Percentiles rank a stretch among this genome's conserved stretches.
phyloP scores from a whole-genome alignment of 2,888 invertebrate species.

The Pimpla rufipes region DNA sequence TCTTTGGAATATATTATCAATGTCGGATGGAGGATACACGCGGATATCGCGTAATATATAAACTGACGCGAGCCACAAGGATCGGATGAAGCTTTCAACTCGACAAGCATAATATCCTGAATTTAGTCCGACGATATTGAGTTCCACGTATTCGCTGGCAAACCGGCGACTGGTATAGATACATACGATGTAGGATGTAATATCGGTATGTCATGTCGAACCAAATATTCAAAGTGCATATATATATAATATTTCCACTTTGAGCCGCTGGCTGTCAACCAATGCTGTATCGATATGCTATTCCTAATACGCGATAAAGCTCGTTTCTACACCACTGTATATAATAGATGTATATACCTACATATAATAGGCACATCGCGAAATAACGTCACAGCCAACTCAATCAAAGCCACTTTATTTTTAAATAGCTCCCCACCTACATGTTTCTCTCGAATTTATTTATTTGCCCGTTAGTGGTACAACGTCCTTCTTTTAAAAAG shows the following conservation, averaged over 20 bases:
- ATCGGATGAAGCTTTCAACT: slow-evolving; percentile 37
- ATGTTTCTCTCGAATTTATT: no score
- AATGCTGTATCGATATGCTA: slow-evolving; percentile 7
- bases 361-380: slow-evolving; percentile 18
- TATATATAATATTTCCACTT: slow-evolving; percentile 51
- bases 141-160: slow-evolving; percentile 6
- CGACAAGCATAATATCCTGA: slow-evolving; percentile 47
- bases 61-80: slow-evolving; percentile 30
- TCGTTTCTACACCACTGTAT: not conserved
- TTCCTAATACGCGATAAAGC: not conserved
- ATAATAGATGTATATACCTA: not conserved
- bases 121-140: slow-evolving; percentile 32
- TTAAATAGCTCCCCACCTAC: no score
- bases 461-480: no score
- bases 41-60: not conserved
- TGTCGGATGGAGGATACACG: no score
- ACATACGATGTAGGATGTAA: slow-evolving; percentile 1
- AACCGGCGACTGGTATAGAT: not conserved
- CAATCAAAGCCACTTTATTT: no score
- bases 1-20: no score
- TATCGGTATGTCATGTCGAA: slow-evolving; percentile 36
- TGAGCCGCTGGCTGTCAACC: slow-evolving; percentile 29
- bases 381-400: not conserved
- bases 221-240: slow-evolving; percentile 41
- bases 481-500: no score